Conservation (phyloP, 2,888 invertebrate species). For the Pilophorus perplexus region DNA sequence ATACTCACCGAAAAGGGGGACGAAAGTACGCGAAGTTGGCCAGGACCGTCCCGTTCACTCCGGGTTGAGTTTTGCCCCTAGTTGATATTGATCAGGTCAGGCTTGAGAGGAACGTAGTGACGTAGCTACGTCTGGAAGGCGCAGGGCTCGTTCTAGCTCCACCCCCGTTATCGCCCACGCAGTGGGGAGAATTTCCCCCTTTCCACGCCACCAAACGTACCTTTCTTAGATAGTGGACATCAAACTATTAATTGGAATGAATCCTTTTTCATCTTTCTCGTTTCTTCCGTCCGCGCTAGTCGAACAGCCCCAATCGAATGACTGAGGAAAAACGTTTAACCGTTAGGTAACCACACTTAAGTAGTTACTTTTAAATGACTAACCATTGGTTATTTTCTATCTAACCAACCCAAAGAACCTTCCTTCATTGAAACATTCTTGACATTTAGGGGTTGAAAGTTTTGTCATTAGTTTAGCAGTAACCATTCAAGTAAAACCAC, state of each 20-base stretch:
- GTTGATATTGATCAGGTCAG: slow-evolving; percentile 35
- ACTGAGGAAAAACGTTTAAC: not conserved
- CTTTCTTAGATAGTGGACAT: too few species aligned
- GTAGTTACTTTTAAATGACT: not conserved
- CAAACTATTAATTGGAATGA: slow-evolving; percentile 9
- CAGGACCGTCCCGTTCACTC: slow-evolving; percentile 36
- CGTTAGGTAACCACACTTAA: not conserved
- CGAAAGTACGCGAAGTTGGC: slow-evolving; percentile 30
- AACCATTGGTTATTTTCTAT: too few species aligned
- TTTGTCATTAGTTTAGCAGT: too few species aligned
- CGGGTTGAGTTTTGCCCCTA: slow-evolving; percentile 35
- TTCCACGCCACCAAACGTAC: too few species aligned
- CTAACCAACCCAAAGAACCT: too few species aligned
- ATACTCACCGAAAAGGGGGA: slow-evolving; percentile 32
- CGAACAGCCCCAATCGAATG: too few species aligned
- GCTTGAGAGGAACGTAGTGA: slow-evolving; percentile 26
- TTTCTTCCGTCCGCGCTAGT: too few species aligned
- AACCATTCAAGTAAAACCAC: too few species aligned
- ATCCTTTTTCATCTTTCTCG: too few species aligned
- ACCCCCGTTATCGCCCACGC: slow-evolving; percentile 32
- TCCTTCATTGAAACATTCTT: too few species aligned
- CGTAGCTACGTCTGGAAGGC: slow-evolving; percentile 20
- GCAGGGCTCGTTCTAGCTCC: slow-evolving; percentile 32
- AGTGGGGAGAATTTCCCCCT: not conserved
- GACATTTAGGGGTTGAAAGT: too few species aligned